Evolutionary conservation across 2,797 vertebrate genomes (phyloP).

Genomic region (Selene dorsalis): DNA sequence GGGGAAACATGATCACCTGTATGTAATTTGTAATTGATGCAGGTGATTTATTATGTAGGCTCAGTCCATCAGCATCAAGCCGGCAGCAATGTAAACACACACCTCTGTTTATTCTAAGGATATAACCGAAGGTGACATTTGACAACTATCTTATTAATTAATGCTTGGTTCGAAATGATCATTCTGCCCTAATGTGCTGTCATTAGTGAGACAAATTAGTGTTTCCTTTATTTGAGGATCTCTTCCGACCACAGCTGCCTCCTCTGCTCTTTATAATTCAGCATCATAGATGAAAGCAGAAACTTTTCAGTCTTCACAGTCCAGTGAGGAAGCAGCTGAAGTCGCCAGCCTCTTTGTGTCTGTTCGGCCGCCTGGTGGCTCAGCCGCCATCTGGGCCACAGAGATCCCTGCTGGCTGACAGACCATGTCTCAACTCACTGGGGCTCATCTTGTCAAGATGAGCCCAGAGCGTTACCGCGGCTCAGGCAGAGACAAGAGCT

Average conservation of each 20-base stretch:
- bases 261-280: slow-evolving; percentile 12
- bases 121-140: background rate
- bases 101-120: slow-evolving; percentile 6
- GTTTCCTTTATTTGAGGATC: slow-evolving; percentile 5
- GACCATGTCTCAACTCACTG: slow-evolving; percentile 8
- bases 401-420: slow-evolving; percentile 28
- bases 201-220: slow-evolving; percentile 1
- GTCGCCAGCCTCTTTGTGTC: slow-evolving; percentile 21
- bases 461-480: background rate
- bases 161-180: background rate
- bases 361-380: background rate
- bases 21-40: slow-evolving; percentile 18
- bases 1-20: slow-evolving; percentile 9
- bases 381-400: slow-evolving; percentile 13
- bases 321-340: slow-evolving; percentile 24
- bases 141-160: slow-evolving; percentile 7
- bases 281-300: background rate
- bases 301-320: slow-evolving; percentile 27
- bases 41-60: slow-evolving; percentile 17
- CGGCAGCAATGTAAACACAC: slow-evolving; percentile 32
- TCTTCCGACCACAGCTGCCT: background rate
- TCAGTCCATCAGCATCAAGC: slow-evolving; percentile 4
- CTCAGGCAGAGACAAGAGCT: background rate
- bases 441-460: slow-evolving; percentile 26
- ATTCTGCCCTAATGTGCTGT: slow-evolving; percentile 15